Base-by-base conservation (phyloP, 2,888 invertebrate species). In the Tetrapedia diversipes region DNA sequence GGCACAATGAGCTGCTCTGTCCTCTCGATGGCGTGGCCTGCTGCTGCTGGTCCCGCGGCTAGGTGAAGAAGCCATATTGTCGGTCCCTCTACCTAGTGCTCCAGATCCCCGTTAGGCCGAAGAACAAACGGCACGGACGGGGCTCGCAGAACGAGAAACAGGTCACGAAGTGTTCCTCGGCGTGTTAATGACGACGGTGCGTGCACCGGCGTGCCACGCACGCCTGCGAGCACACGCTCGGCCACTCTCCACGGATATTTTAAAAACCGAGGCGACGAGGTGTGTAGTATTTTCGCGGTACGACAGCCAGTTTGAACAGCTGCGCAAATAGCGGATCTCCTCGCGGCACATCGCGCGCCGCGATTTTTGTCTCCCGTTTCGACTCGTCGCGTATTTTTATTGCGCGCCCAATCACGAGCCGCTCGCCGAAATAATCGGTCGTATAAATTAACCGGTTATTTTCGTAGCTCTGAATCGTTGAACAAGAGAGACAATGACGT, bases 271-370 rank as follows among this genome's bases (percentile, higher is more conserved):
- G n/a, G 80, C 79, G 88, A 83, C 87, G 86, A 72, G 83, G 79
- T 53, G 79, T 53, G 63, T 76, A 61, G 80, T 87, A 86, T 88
- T 88, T 88, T 87, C 86, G 86, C 79, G 71, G 80, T 60, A 59
- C 80, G 75, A n/a, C 19, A 14, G 63, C 65, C 64, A 79, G 85
- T 89, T 88, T 88, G 87, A 86, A 87, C 88, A 89, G 88, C 88
- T 89, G 88, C 86, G 88, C 87, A 89, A 88, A 89, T 86, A 89
- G 80, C 79, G 77, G 69, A 85, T 79, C 82, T 79, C 27, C 83
- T 16, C 84, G 76, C 79, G 81, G 63, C 54, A 67, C 71, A 64
- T 56, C 24, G 67, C 67, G 68, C 70, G 47, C 66, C 59, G 75
- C 80, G 79, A 84, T 82, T 85, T 81, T 80, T 73, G 61, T 84